These are phyloP conservation scores for Porites cylindrica DNA, from an alignment of 92 coral and sea anemone species.

Conservation along the genomic window DNA sequence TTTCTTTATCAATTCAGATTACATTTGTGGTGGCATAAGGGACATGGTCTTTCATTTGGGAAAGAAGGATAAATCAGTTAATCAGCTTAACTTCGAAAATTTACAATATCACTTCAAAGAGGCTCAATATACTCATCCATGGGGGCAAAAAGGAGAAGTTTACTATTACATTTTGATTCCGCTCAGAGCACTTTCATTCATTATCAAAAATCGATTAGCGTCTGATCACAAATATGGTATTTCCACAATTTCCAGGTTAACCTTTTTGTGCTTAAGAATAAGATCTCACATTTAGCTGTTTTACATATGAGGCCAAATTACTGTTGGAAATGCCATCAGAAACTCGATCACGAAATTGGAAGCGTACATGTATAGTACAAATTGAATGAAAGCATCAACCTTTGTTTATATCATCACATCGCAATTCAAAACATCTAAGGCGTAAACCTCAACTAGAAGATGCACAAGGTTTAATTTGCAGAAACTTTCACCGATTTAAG, in stretches of 20 bases:
- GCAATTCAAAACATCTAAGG: constrained; percentile 29
- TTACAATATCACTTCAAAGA: constrained; percentile 9
- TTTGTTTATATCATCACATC: not conserved
- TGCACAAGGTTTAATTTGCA: not conserved
- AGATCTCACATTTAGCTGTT: not conserved
- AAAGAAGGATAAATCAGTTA: not conserved
- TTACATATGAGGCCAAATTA: not conserved
- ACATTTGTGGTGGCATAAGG: no score
- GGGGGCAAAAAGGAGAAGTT: not conserved
- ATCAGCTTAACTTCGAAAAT: constrained; percentile 13
- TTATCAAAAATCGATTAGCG: no score
- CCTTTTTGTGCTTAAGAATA: not conserved
- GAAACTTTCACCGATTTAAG: not conserved
- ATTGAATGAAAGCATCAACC: not conserved
- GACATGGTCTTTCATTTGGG: no score
- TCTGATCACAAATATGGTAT: no score
- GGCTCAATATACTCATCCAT: not conserved
- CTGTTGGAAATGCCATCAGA: not conserved
- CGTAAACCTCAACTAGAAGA: not conserved
- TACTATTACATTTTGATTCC: not conserved
- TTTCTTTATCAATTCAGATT: not conserved
- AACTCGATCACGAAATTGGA: not conserved
- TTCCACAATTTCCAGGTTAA: not conserved
- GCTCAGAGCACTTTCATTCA: not conserved
- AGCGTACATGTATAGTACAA: not conserved